Percentiles rank a stretch among this genome's conserved stretches.
Evolutionary conservation across 2,113 vertebrate species (phyloP).

Genomic region (Caracal caracal): DNA sequence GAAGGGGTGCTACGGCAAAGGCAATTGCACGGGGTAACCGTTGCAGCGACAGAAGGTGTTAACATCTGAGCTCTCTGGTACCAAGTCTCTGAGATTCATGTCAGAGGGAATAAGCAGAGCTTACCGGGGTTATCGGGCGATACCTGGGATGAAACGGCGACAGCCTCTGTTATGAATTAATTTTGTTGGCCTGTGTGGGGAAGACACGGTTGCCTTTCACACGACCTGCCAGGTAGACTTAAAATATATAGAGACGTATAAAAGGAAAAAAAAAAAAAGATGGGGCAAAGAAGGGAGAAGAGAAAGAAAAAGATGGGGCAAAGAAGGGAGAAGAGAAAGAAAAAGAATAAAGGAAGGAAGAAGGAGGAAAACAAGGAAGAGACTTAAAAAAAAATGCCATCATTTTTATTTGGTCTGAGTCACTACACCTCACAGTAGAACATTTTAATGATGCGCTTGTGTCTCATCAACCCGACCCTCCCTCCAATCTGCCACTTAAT

Average conservation of each 20-base stretch:
- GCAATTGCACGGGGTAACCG: constrained; percentile 69
- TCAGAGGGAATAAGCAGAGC: constrained; percentile 89
- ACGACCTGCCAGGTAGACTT: constrained; percentile 2
- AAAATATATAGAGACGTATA: background rate
- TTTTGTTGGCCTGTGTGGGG: constrained; percentile 42
- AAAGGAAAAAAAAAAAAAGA: background rate
- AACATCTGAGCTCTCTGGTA: constrained; percentile 66
- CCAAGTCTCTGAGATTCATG: constrained; percentile 71
- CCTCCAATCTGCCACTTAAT: constrained; percentile 82
- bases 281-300: background rate
- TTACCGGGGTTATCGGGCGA: constrained; percentile 84
- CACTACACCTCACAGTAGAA: background rate
- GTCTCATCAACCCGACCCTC: constrained; percentile 67
- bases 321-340: no score
- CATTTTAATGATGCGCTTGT: constrained; percentile 28
- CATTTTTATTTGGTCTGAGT: constrained; percentile 42
- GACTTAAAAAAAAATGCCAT: background rate
- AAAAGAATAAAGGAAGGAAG: background rate
- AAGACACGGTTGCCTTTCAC: constrained; percentile 26
- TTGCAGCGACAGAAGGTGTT: constrained; percentile 76
- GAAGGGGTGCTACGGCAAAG: constrained; percentile 70
- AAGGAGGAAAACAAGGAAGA: background rate
- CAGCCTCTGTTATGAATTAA: constrained; percentile 86
- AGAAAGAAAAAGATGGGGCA: background rate
- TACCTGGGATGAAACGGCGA: constrained; percentile 83